Evolutionary conservation across 2,797 vertebrate genomes (phyloP).

Genomic region (Lagorchestes hirsutus): DNA sequence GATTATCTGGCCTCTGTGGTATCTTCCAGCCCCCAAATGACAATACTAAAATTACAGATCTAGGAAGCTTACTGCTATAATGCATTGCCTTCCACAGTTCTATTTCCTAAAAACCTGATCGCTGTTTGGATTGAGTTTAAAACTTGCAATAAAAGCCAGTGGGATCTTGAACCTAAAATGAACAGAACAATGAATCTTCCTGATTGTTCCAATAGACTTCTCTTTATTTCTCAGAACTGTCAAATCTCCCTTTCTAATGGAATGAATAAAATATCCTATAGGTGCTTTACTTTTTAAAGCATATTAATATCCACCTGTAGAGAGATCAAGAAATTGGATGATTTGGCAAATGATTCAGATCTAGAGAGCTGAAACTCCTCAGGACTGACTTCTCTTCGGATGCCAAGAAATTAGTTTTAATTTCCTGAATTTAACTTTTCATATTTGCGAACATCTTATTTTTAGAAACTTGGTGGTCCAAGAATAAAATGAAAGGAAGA

Average conservation of each 20-base stretch:
- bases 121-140: conserved; percentile 60
- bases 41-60: not conserved
- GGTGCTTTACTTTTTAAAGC: not conserved
- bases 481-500: not conserved
- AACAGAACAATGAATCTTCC: not conserved
- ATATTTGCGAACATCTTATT: not conserved
- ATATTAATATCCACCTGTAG: not conserved
- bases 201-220: not conserved
- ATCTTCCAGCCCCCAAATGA: not conserved
- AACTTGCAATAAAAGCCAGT: not conserved
- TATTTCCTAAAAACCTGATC: conserved; percentile 1
- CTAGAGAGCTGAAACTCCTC: not conserved
- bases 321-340: not conserved
- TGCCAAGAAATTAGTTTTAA: not conserved
- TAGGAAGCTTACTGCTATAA: not conserved
- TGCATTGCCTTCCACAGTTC: not conserved
- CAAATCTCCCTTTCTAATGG: not conserved
- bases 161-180: conserved; percentile 20
- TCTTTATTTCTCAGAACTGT: not conserved
- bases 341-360: not conserved
- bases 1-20: not conserved
- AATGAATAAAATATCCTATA: not conserved
- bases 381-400: not conserved
- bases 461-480: not conserved
- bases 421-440: not conserved